Evolutionary conservation across 1,140 invertebrate species (phyloP).

Genomic region (Lasioglossum baleicum): DNA sequence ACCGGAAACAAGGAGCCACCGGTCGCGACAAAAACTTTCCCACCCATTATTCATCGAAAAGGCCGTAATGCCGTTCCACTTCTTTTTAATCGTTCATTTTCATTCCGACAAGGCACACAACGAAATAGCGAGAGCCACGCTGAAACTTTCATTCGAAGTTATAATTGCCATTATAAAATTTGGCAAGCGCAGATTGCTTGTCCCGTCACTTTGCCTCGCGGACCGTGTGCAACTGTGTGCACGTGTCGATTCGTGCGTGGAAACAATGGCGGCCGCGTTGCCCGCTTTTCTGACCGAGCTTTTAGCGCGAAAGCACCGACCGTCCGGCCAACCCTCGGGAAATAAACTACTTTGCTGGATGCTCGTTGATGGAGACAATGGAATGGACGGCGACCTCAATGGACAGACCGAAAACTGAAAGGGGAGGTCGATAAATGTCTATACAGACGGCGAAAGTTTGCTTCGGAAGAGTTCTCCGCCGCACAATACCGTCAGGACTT

Average conservation of each 20-base stretch:
- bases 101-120: neutral
- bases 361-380: constrained; percentile 5
- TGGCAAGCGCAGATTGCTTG: neutral
- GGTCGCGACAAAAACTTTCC: neutral
- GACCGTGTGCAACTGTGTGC: neutral
- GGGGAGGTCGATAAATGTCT: neutral
- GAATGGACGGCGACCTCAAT: neutral
- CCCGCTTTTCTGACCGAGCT: constrained; percentile 10
- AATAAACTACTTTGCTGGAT: constrained; percentile 34
- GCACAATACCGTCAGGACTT: neutral
- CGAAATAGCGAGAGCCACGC: neutral
- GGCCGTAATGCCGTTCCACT: neutral
- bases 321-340: constrained; percentile 14
- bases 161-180: constrained; percentile 13
- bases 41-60: neutral
- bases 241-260: neutral
- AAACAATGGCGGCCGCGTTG: neutral
- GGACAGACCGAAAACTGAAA: neutral
- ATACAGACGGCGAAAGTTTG: constrained; percentile 34
- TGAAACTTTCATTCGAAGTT: constrained; percentile 3
- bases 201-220: neutral
- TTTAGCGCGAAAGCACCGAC: constrained; percentile 24
- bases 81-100: neutral
- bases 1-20: neutral
- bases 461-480: neutral